Base-by-base conservation (phyloP, 2,797 vertebrate genomes). In the Echeneis naucrates region DNA sequence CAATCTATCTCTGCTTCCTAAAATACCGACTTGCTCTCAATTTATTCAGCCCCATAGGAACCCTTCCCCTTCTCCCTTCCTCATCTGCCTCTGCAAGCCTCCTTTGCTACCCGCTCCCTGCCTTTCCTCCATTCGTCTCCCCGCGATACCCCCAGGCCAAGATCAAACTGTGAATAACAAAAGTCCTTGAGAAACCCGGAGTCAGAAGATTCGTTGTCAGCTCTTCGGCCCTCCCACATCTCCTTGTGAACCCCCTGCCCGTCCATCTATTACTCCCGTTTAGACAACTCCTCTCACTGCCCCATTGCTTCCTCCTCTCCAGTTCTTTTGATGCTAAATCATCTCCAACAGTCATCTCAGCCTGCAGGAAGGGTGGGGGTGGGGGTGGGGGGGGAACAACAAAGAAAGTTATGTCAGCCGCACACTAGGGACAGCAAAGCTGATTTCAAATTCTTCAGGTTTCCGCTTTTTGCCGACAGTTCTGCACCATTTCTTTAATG, bases 151-250 rank as follows among this genome's bases (percentile, higher is more conserved):
- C 53, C 33, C 61, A 38, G 73, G 72, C 78, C 69, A 57, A 82
- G 78, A 89, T 89, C 84, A 92, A 85, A 83, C 72, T 62, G 77
- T 62, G 80, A 91, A 89, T 90, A 85, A 86, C 82, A 76, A 27
- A 88, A 91, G 90, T 90, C 91, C 89, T 92, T 87, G 86, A 92
- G 84, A 92, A 88, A 79, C 62, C 87, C 89, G 80, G 70, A 91
- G 84, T 89, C 87, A 86, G 90, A 91, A 52, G 48, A 73, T 83
- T 80, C 50, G 8, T 27, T 74, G 80, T 80, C 73, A 79, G 79
- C 82, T 40, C 75, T 12, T 17, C 56, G 24, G 79, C 80, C 77
- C 70, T 73, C 77, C 80, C 24, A 33, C 37, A 21, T 83, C 72
- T 68, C 60, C 59, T 54, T 16, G 71, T 76, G 79, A 88, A 88